Base-by-base conservation (phyloP, 1,140 invertebrate genomes). In the Drosophila ohnishii region DNA sequence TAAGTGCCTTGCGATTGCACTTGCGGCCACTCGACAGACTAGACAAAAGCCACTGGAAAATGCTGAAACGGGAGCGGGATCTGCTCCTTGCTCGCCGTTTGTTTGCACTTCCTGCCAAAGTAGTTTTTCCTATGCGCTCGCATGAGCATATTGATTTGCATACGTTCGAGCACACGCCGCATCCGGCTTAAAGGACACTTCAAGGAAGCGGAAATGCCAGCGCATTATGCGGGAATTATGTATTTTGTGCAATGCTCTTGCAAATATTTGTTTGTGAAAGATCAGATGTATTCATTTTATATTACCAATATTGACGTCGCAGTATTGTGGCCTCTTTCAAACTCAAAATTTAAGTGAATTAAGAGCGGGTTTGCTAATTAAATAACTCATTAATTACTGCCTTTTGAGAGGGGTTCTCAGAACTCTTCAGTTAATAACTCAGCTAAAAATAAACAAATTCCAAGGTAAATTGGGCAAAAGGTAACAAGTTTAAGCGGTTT, bases 1-100 rank as follows among this genome's bases (percentile, higher is more conserved):
- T 83, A 86, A 87, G 83, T 86, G 78, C 39, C 75, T 55, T 62
- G 50, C 58, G 80, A 82, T 75, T 82, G 82, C 82, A 87, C 75
- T 87, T 85, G 79, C 61, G 57, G 58, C 30, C 64, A 70, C 60
- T 80, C 62, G 48, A 50, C 9, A 45, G 55, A 71, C 44, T 51
- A 77, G 64, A 77, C 64, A 79, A 80, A 65, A 63, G 64, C 56
- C 51, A 65, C 51, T 39, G 48, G 19, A 48, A 57, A 63, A 32
- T 19, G 16, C 13, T 69, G 14, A 25, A 32, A 39, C 13, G 50
- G 47, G 44, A 65, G 50, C 47, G 19, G 32, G 32, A 35, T 35
- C 50, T 35, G 51, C 51, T 37, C 34, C 50, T 14, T 34, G 50
- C 16, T 22, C 16, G 11, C 11, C 51, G 51, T 14, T 42, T 86